Evolutionary conservation across 2,113 vertebrate genomes (phyloP), one percentile per base, ranked within the genome.

Genomic region (Perca schrenkii): DNA sequence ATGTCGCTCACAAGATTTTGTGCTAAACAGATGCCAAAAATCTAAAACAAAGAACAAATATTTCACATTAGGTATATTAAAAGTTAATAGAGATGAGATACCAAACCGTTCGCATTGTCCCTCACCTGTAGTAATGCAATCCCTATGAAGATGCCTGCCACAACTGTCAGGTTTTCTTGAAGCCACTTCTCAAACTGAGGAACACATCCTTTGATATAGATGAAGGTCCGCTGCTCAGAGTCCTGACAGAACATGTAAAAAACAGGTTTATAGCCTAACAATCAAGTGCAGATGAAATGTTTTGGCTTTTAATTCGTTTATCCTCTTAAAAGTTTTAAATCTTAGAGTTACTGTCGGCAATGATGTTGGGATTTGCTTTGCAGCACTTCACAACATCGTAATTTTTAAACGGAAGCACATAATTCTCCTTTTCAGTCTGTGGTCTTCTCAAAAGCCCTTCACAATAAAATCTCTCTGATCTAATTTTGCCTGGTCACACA

Each of bases 121-220:
- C 83, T 88, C 92, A 99, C 98, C 97, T 99, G 98, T 46, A 99
- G 91, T 77, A 99, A 93, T 5, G 98, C 98, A 65, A 99, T 98
- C 77, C 98, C 98, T 87, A 99, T 99, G 92, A 99, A 99, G 89
- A 99, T 97, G 79, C 98, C 98, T 0, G 98, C 98, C 89, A 99
- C 98, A 90, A 99, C 98, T 46, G 98, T 99, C 74, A 99, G 95
- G 93, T 99, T 99, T 91, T 99, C 98, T 91, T 99, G 98, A 72
- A 99, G 94, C 98, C 98, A 99, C 91, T 99, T 99, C 92, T 99
- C 98, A 95, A 99, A 99, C 94, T 99, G 98, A 52, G 98, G 97
- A 56, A 99, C 98, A 3, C 98, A 99, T 81, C 98, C 98, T 96
- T 99, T 99, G 36, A 97, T 98, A 87, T 99, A 97, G 93, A 99